Conservation (phyloP, 2,888 invertebrate species). For the Lumbricus terrestris region DNA sequence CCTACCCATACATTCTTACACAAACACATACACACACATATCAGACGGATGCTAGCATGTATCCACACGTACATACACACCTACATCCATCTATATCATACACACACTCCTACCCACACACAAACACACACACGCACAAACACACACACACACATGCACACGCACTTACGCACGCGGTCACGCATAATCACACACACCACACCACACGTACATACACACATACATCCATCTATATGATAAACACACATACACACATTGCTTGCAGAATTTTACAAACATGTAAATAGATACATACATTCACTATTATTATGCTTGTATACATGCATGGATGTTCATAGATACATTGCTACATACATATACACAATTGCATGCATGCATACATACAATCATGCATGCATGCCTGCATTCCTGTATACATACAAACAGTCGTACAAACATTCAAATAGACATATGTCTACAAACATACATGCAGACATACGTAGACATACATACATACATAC, state of each 20-base stretch:
- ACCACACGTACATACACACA: too few species aligned
- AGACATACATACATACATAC: too few species aligned
- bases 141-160: constrained; percentile 18
- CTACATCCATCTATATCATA: too few species aligned
- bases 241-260: neutral
- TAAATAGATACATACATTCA: neutral
- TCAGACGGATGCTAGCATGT: too few species aligned
- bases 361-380: neutral
- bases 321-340: neutral
- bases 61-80: too few species aligned
- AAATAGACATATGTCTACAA: neutral
- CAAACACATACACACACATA: too few species aligned
- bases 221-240: neutral
- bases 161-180: constrained; percentile 4
- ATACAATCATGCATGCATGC: neutral
- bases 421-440: neutral
- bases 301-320: too few species aligned
- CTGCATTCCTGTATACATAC: neutral
- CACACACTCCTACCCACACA: too few species aligned
- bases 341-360: neutral
- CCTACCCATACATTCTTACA: too few species aligned
- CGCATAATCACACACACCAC: too few species aligned
- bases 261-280: neutral
- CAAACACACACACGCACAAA: too few species aligned
- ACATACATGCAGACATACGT: too few species aligned